Base-by-base conservation (phyloP, 2,888 invertebrate genomes). In the Cosmorhoe ocellata region DNA sequence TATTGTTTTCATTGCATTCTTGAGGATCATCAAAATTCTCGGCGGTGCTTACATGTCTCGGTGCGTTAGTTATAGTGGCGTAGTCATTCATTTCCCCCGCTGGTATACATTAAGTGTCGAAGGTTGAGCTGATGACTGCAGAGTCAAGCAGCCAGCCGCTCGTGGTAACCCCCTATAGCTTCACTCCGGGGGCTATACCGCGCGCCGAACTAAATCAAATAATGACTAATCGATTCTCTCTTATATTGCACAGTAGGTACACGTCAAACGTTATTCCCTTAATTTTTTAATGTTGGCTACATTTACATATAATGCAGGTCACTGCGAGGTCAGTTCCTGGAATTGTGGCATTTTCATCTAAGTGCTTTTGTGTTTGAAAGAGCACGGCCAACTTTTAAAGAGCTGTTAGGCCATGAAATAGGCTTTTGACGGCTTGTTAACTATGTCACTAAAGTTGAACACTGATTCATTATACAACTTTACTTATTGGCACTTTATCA, bases 181-280 rank as follows among this genome's bases (percentile, higher is more conserved):
- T 49, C 87, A 56, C 88, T 58, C 73, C 88, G 74, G 89, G 89
- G 79, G 84, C 79, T 81, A 50, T 64, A 67, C 74, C 74, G 73
- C 74, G 78, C 79, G 81, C 82, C 84, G 85, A 85, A 89, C 90
- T 89, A 90, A 90, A 89, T 89, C 90, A 90, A 89, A 90, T 88
- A 90, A 88, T 90, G 90, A 90, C 90, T 88, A 90, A 90, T 90
- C 88, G 90, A 83, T 84, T 89, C 79, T 81, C 73, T 79, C 84
- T 81, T 82, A 87, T 86, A 90, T 90, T 89, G 89, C 88, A 90
- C 90, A 88, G 90, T 89, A 90, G 90, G 88, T 88, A 86, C 85
- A 90, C 88, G 87, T 89, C 89, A 89, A 87, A 87, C 74, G 81
- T 79, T 85, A 84, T 88, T 84, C 84, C 80, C 80, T 87, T 84